Percentiles rank a stretch among this genome's conserved stretches.
Evolutionary conservation across 2,113 vertebrate species (phyloP).

Genomic region (Empidonax traillii): DNA sequence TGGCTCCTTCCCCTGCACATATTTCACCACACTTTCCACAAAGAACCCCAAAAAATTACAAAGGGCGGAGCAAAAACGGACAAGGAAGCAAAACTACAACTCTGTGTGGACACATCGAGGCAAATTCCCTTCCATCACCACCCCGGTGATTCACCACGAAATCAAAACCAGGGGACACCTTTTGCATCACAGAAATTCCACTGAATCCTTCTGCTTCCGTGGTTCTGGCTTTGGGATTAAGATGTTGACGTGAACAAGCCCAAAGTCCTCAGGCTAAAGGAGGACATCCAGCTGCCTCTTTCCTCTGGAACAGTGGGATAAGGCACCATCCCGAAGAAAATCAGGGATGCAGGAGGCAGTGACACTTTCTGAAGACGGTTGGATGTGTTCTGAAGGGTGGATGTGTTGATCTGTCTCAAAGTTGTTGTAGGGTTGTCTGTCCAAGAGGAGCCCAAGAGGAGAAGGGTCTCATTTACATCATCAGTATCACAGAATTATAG

Average conservation of each 20-base stretch:
- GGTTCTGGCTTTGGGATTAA: background rate
- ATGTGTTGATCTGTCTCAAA: background rate
- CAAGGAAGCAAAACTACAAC: background rate
- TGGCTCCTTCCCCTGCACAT: background rate
- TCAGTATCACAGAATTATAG: background rate
- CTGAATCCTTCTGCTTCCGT: background rate
- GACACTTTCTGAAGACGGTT: background rate
- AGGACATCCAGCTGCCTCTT: background rate
- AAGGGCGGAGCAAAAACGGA: background rate
- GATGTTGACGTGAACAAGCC: background rate
- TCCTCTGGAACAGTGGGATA: rapidly evolving
- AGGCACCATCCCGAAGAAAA: background rate
- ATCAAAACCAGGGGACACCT: background rate
- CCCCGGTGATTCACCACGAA: background rate
- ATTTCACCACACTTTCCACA: rapidly evolving
- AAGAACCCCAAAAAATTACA: background rate
- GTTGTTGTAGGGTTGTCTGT: rapidly evolving
- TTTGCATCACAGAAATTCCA: background rate
- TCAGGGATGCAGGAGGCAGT: background rate
- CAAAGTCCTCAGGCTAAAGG: background rate
- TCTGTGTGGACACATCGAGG: background rate
- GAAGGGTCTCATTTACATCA: background rate
- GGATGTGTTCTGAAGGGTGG: background rate
- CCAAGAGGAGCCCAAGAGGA: background rate
- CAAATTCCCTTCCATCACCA: background rate